Evolutionary conservation across 2,888 invertebrate species (phyloP), one percentile per base, ranked within the genome.

Genomic region (Ecdyonurus torrentis): DNA sequence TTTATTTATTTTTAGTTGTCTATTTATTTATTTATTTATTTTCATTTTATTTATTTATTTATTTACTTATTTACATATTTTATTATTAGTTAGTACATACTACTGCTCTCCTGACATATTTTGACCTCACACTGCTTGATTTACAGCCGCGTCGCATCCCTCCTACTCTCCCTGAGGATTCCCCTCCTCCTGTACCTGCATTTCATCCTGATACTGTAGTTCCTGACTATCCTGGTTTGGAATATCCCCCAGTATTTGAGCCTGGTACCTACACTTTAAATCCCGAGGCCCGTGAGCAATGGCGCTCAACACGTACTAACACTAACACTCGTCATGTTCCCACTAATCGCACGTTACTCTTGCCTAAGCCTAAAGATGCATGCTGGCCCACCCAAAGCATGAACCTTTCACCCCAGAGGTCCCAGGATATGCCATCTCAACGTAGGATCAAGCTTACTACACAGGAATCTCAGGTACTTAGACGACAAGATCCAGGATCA

Each of bases 241-340:
- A 88, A 75, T 90, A 89, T 74, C 91, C 91, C 59, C 90, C 91
- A 60, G 86, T 89, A 50, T 91, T 91, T 76, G 88, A 89, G 74
- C 83, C 90, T 0, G 91, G 89, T 76, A 88, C 86, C 0, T 91
- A 91, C 76, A 86, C 87, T 61, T 79, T 91, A 37, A 37, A 37
- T 15, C 37, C 37, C 15, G 37, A 37, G 15, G 22, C 23, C 20
- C 22, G 59, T 37, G 37, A 37, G 37, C 37, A 37, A 37, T 37
- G 37, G 37, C 37, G 37, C 37, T 37, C 37, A 10, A 10, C 37
- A 5, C 37, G 15, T 37, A 5, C 5, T 37, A 5, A 37, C 37
- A 10, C 37, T 37, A 37, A 37, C 37, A 37, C 37, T 37, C 37
- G 37, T 37, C 37, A 37, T 15, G 7, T 37, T 37, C 37, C 5